Evolutionary conservation across 2,113 vertebrate genomes (phyloP), one percentile per base, ranked within the genome.

Genomic region (Petroica traversi): DNA sequence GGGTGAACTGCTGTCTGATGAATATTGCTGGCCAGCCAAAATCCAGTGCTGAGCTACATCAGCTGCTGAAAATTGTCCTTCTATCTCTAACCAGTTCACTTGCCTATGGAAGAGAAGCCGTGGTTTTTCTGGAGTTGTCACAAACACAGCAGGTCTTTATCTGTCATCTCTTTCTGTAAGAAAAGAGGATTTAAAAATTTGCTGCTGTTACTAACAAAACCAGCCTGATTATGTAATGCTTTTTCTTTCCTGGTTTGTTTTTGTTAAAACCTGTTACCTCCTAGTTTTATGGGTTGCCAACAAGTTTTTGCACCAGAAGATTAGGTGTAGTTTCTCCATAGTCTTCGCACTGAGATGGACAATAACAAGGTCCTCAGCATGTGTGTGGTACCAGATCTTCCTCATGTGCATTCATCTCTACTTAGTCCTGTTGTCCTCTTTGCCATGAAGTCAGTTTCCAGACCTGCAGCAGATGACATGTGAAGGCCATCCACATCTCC

Each of bases 321-420:
- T 84, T 15, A 3, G 10, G 22, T 29, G 71, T 34, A 6, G 31
- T 73, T 93, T 80, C 52, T 90, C 34, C 4, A 0, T 22, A 36
- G 49, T 26, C 11, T 17, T 68, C 0, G 0, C 49, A 51, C 28
- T n/a, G 57, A 45, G 26, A 20, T 52, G 34, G 36, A 11, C 19
- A 20, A 5, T 7, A 63, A 15, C 34, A 9, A 29, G 29, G 13
- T 74, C 40, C 6, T 78, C 71, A 28, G 61, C 3, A 2, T 31
- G 4, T 0, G 3, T 15, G 23, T 41, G 11, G 28, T 63, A 24
- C 33, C 36, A 29, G 8, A 40, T 29, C 17, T 68, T 82, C 46
- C 45, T 74, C 1, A 0, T 0, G 1, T 43, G 15, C 2, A 0
- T 68, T 79, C 7, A 7, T 68, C 57, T 89, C 48, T 12, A 1